Evolutionary conservation across 2,797 vertebrate genomes (phyloP).

Genomic region (Pseudochaenichthys georgianus): DNA sequence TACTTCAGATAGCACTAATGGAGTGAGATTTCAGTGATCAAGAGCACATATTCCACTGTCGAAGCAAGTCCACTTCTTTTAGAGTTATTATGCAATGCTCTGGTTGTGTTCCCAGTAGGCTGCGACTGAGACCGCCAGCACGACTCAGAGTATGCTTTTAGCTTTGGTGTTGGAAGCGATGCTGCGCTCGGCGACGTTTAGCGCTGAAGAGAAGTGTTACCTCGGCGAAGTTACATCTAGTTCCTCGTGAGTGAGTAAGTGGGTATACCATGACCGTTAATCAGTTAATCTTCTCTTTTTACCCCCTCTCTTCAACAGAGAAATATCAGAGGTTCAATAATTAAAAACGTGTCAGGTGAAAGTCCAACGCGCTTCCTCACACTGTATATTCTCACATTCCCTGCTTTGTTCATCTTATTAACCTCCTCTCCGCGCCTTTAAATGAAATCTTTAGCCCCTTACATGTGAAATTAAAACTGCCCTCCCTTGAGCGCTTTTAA

Average conservation of each 20-base stretch:
- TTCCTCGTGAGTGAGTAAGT: constrained; percentile 80
- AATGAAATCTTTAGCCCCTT: constrained; percentile 92
- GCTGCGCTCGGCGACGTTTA: constrained; percentile 43
- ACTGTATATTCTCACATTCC: constrained; percentile 88
- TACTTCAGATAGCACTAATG: constrained; percentile 81
- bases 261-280: constrained; percentile 82
- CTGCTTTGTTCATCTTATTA: constrained; percentile 91
- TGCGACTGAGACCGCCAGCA: constrained; percentile 54
- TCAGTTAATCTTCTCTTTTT: constrained; percentile 86
- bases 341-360: constrained; percentile 91
- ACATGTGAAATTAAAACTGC: constrained; percentile 92
- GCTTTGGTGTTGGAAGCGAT: constrained; percentile 51
- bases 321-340: constrained; percentile 87
- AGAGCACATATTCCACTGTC: constrained; percentile 72
- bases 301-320: constrained; percentile 72
- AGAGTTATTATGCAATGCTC: constrained; percentile 72
- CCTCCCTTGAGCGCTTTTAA: constrained; percentile 91
- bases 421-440: constrained; percentile 89
- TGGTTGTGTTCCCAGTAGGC: constrained; percentile 67
- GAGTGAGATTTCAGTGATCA: constrained; percentile 80
- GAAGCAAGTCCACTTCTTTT: constrained; percentile 71
- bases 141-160: constrained; percentile 63
- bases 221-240: constrained; percentile 70
- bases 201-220: constrained; percentile 54
- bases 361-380: constrained; percentile 86